Evolutionary conservation across 2,797 vertebrate species (phyloP).

Genomic region (Eurystomus glaucurus): DNA sequence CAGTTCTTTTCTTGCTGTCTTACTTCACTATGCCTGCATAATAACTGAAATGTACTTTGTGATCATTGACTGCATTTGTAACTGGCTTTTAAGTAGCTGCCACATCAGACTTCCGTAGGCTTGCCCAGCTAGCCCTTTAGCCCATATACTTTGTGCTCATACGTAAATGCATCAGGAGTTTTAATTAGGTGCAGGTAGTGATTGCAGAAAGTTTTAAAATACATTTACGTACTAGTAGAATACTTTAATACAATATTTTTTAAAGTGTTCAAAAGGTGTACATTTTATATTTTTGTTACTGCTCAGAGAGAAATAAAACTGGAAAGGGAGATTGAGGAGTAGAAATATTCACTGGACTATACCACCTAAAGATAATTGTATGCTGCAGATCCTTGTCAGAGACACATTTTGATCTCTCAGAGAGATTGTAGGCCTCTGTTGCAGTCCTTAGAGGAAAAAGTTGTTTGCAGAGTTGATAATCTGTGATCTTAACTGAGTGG

Average conservation of each 20-base stretch:
- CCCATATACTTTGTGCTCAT: accelerated
- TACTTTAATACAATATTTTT: neutral
- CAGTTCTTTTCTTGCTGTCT: neutral
- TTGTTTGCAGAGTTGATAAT: neutral
- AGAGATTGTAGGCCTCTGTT: neutral
- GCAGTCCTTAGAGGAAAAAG: neutral
- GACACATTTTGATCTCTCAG: neutral
- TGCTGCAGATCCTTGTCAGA: neutral
- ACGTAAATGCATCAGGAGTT: neutral
- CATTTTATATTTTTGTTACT: neutral
- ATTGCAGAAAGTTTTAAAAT: neutral
- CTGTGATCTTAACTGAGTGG: neutral
- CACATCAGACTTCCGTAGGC: neutral
- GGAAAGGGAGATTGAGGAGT: neutral
- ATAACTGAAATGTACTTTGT: neutral
- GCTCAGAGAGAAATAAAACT: neutral
- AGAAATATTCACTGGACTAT: neutral
- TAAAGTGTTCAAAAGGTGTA: neutral
- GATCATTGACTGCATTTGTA: neutral
- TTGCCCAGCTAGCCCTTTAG: neutral
- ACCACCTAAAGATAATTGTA: neutral
- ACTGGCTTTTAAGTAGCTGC: neutral
- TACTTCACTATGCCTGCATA: neutral
- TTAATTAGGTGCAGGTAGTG: neutral
- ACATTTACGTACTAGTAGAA: neutral